Conservation (phyloP, 2,888 invertebrate species). For the Eupithecia centaureata region DNA sequence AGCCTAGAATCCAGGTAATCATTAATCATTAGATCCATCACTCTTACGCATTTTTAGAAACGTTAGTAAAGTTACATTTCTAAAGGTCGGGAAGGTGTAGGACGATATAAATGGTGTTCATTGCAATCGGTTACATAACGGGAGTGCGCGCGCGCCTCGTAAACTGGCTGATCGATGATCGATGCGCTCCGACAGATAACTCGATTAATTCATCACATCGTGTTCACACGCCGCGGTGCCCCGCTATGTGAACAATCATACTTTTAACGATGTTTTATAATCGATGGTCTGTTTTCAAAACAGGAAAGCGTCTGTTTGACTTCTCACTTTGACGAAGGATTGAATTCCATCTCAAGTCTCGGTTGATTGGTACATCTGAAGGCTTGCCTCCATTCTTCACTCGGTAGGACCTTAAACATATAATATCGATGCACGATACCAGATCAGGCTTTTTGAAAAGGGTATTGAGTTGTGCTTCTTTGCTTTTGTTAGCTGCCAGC, state of each 20-base stretch:
- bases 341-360: not conserved
- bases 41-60: no score
- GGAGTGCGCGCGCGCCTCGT: slow-evolving; percentile 10
- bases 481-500: slow-evolving; percentile 1
- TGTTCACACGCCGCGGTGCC: not conserved
- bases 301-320: not conserved
- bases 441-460: not conserved
- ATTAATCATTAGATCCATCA: no score
- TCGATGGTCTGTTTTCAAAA: not conserved
- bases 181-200: slow-evolving; percentile 2
- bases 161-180: not conserved
- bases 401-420: not conserved
- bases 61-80: not conserved
- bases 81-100: not conserved
- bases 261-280: not conserved
- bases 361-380: not conserved
- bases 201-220: slow-evolving; percentile 7
- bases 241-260: not conserved
- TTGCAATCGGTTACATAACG: not conserved
- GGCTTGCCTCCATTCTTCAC: not conserved
- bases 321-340: not conserved
- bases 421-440: not conserved
- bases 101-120: not conserved
- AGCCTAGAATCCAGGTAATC: no score
- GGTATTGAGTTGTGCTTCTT: not conserved